Percentiles rank a stretch among this genome's conserved stretches.
Conservation (phyloP, 92 coral and sea anemone species). For the Palythoa caribaeorum region DNA sequence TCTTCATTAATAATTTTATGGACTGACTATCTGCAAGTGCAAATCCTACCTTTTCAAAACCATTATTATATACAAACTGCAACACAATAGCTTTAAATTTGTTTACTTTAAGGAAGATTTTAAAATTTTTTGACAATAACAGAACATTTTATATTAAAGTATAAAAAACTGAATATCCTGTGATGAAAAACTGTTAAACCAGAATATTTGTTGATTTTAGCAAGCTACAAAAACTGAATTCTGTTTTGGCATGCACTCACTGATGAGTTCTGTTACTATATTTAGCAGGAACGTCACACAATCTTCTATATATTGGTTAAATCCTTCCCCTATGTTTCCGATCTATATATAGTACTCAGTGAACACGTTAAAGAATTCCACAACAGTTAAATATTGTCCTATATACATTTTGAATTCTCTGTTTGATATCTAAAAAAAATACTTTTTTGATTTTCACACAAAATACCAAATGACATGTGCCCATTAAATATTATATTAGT, state of each 20-base stretch:
- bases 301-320: not conserved
- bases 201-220: not conserved
- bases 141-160: no score
- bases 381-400: not conserved
- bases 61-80: no score
- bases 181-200: not conserved
- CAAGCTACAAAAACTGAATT: not conserved
- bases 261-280: not conserved
- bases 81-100: no score
- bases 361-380: slow-evolving; percentile 16
- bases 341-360: not conserved
- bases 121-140: no score
- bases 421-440: not conserved
- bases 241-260: not conserved
- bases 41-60: no score
- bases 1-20: no score
- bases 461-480: not conserved
- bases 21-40: no score
- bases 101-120: no score
- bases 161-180: no score
- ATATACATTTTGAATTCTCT: not conserved
- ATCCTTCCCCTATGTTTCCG: not conserved
- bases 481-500: not conserved
- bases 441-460: not conserved
- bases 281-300: not conserved